Percentiles rank a stretch among this genome's conserved stretches.
phyloP scores from a whole-genome alignment of 1,140 invertebrate species.

The Magallana gigas region DNA sequence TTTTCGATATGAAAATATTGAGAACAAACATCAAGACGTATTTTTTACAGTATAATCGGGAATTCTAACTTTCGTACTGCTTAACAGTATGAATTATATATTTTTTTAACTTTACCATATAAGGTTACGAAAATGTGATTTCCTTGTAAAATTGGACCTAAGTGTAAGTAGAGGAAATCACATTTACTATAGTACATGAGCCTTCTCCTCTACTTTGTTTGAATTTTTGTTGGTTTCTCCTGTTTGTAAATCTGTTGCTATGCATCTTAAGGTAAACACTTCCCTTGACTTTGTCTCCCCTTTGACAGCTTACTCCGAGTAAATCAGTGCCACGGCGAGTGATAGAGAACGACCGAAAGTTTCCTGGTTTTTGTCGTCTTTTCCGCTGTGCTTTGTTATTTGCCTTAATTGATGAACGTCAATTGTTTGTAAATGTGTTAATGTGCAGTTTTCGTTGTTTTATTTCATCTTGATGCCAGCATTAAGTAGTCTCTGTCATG shows the following conservation, averaged over 20 bases:
- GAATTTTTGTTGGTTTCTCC: no score
- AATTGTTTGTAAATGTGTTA: conserved; percentile 23
- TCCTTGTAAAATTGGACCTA: no score
- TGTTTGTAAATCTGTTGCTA: neutral
- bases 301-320: neutral
- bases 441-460: conserved; percentile 23
- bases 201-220: no score
- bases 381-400: conserved; percentile 13
- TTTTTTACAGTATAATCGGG: no score
- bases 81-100: no score
- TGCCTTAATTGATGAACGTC: conserved; percentile 31
- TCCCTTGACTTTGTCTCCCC: neutral
- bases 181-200: no score
- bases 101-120: no score
- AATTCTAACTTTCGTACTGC: no score
- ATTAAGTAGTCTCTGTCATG: conserved; percentile 29
- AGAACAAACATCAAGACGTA: no score
- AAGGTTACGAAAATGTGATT: no score
- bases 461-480: conserved; percentile 8
- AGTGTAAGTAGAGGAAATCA: no score
- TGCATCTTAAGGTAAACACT: neutral
- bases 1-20: no score
- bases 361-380: conserved; percentile 26
- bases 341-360: conserved; percentile 6
- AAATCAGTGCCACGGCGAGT: neutral